Evolutionary conservation across 2,113 vertebrate genomes (phyloP).

Genomic region (Macroglossus sobrinus): DNA sequence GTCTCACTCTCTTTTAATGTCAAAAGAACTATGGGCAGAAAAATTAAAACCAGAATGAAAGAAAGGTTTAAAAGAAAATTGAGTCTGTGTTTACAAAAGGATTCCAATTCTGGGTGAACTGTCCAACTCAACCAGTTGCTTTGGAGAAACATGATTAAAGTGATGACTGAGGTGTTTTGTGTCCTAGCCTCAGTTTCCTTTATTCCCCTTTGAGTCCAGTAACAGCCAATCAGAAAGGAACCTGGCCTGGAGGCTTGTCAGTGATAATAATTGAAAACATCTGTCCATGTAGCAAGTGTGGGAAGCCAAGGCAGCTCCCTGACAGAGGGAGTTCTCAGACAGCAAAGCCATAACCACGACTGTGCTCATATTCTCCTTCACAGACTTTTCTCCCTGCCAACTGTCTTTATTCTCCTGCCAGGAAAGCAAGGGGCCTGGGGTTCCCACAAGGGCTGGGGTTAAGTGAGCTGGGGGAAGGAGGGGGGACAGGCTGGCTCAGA

Average conservation of each 20-base stretch:
- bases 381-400: conserved; percentile 66
- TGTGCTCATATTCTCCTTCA: conserved; percentile 71
- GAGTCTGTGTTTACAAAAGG: conserved; percentile 72
- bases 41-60: conserved; percentile 72
- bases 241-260: conserved; percentile 76
- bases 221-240: conserved; percentile 71
- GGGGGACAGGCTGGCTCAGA: not conserved
- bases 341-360: conserved; percentile 67
- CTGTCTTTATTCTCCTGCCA: conserved; percentile 76
- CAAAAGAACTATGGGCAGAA: conserved; percentile 63
- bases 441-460: conserved; percentile 68
- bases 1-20: conserved; percentile 59
- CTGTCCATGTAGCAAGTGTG: conserved; percentile 72
- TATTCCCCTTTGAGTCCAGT: conserved; percentile 67
- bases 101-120: conserved; percentile 65
- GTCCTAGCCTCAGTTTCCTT: conserved; percentile 75
- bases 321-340: conserved; percentile 66
- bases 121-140: conserved; percentile 72
- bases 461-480: conserved; percentile 61
- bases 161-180: conserved; percentile 76
- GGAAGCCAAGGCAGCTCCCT: conserved; percentile 66
- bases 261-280: conserved; percentile 78
- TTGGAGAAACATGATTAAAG: conserved; percentile 72
- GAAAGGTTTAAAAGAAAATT: conserved; percentile 69
- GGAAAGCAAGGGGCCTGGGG: conserved; percentile 70